phyloP scores from a whole-genome alignment of 2,888 invertebrate species.

The Pseudococcus viburni region DNA sequence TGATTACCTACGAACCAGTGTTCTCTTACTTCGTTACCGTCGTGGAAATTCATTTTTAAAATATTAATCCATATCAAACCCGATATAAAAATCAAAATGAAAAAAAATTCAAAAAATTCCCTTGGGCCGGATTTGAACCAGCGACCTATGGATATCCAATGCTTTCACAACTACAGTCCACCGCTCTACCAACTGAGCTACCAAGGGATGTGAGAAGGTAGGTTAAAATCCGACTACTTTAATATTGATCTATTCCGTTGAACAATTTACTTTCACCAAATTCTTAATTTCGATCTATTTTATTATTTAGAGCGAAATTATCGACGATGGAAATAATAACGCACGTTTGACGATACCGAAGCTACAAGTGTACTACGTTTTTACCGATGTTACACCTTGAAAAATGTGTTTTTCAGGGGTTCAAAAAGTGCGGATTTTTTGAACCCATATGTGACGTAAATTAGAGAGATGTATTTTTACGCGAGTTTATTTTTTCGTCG shows the following conservation, averaged over 20 bases:
- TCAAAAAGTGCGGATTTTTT: conserved; percentile 1
- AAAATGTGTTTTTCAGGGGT: not conserved
- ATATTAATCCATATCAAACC: not conserved
- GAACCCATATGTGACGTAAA: not conserved
- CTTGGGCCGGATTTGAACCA: conserved; percentile 67
- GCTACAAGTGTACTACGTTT: not conserved
- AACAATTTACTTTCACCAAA: conserved; percentile 28
- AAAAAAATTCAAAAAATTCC: conserved; percentile 58
- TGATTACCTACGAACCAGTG: not conserved
- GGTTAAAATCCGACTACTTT: not conserved
- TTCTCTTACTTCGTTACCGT: not conserved
- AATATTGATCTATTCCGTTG: not conserved
- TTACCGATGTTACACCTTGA: not conserved
- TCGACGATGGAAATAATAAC: not conserved
- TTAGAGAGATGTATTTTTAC: not conserved
- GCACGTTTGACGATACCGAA: not conserved
- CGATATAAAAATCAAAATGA: not conserved
- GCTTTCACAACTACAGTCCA: conserved; percentile 69
- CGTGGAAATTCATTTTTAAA: not conserved
- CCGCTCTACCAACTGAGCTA: conserved; percentile 71
- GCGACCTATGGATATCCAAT: conserved; percentile 66
- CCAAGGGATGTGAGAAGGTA: conserved; percentile 67
- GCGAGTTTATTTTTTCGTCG: not conserved
- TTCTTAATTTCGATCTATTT: not conserved
- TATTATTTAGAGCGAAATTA: not conserved